Base-by-base conservation (phyloP, 2,797 vertebrate species). In the Eidolon dupreanum region DNA sequence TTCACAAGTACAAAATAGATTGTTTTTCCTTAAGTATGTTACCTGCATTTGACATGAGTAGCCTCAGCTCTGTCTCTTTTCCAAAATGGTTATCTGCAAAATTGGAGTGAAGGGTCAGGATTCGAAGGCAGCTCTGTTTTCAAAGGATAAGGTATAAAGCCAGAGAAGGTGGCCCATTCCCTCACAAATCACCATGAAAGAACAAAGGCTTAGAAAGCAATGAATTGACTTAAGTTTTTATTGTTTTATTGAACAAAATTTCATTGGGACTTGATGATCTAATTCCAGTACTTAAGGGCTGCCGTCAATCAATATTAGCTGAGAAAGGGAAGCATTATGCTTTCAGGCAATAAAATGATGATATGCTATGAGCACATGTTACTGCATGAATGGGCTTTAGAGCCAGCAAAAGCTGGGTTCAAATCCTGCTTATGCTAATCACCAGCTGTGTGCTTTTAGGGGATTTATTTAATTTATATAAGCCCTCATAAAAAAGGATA, bases 181-280 rank as follows among this genome's bases (percentile, higher is more conserved):
- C 43, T 70, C 74, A 53, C 88, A 86, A 97, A 95, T 84, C 70
- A 77, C 74, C 7, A 15, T 17, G 81, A 87, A 71, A 65, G 46
- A 81, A 81, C 53, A 87, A 73, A 95, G 53, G 38, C 75, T 86
- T 73, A n/a, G 90, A 74, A 75, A 93, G 51, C 92, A 88, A 95
- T 92, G 95, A 92, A 94, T 96, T 94, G 63, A 59, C 93, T 89
- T 36, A 5, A 46, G 26, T 24, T 92, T 83, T 88, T 85, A 90
- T 74, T 74, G 85, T 85, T 92, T 92, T 81, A 94, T 95, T 92
- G 88, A 92, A 36, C 57, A 87, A 85, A 86, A 86, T 78, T 51
- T 36, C 71, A 41, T 7, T 93, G 77, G 93, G 79, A 95, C 84
- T 90, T 96, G 93, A 95, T 92, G 92, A 92, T 90, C 79, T 85